Base-by-base conservation (phyloP, 1,140 invertebrate genomes). In the Akabosia matsudoensis region DNA sequence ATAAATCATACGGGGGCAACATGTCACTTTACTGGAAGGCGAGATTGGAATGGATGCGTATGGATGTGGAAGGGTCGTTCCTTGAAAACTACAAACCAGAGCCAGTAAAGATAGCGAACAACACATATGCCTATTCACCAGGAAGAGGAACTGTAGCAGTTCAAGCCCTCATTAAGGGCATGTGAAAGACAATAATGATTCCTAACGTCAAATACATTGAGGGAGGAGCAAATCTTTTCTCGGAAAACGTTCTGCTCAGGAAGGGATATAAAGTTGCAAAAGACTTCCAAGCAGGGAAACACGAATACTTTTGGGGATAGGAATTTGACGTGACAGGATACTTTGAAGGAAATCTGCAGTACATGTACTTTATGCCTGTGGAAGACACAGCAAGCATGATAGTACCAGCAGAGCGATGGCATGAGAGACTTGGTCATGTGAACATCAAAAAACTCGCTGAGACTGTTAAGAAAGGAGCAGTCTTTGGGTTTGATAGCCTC, bases 21-120 rank as follows among this genome's bases (percentile, higher is more conserved):
- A 37, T 1, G 34, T 0, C 79, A 78, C 31, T 64, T 74, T 31
- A 76, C 74, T 74, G 79, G 79, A 26, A 45, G 28, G 33, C 1
- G 3, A 13, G 74, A 79, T 0, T 78, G 76, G 76, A 76, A 74
- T n/a, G n/a, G n/a, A n/a, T n/a, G n/a, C n/a, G n/a, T n/a, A n/a
- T n/a, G n/a, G n/a, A n/a, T 64, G 14, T 24, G 28, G n/a, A 14
- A 22, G 4, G 54, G 13, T 64, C 13, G 54, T 7, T n/a, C n/a
- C n/a, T n/a, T n/a, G n/a, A n/a, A n/a, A 31, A 72, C 10, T 79
- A 75, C 34, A 74, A 52, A 76, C 37, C 72, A 30, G 1, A 72
- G 37, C 33, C 34, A 45, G 28, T 24, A 0, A n/a, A 56, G 33
- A n/a, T 79, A 4, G 74, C 71, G 0, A 18, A 33, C 22, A 73